Percentiles rank a stretch among this genome's conserved stretches.
Conservation (phyloP, 2,888 invertebrate species). For the Lasiommata megera region DNA sequence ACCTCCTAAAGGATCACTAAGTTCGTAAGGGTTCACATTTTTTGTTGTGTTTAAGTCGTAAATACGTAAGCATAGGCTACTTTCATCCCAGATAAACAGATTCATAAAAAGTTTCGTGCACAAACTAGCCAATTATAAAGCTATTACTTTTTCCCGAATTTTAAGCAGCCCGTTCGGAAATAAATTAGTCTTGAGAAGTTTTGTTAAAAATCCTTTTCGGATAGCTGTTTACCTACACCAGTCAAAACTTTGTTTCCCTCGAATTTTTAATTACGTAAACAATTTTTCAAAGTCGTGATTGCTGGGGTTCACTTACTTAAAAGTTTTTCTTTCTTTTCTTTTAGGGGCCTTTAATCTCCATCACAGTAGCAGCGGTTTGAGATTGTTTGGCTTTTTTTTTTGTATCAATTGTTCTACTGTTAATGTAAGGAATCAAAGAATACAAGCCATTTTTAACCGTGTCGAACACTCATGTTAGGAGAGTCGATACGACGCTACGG, state of each 20-base stretch:
- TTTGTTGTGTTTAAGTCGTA: no score
- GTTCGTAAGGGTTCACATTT: no score
- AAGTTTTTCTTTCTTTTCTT: slow-evolving; percentile 42
- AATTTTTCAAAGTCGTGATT: slow-evolving; percentile 60
- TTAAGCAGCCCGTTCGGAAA: background rate
- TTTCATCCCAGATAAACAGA: no score
- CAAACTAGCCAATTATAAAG: background rate
- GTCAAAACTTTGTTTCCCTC: slow-evolving; percentile 26
- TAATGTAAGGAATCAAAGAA: no score
- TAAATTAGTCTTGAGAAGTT: slow-evolving; percentile 26
- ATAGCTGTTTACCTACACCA: slow-evolving; percentile 28
- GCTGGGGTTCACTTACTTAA: slow-evolving; percentile 45
- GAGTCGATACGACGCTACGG: no score
- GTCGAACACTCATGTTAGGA: no score
- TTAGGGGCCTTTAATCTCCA: background rate
- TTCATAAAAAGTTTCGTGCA: no score
- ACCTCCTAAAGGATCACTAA: no score
- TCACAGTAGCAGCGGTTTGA: background rate
- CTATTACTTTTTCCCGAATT: background rate
- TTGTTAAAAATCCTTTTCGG: slow-evolving; percentile 28
- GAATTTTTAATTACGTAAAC: slow-evolving; percentile 59
- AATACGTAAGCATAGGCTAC: no score
- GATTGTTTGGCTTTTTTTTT: background rate
- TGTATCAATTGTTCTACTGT: background rate
- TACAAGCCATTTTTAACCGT: no score